Percentiles rank a stretch among this genome's conserved stretches.
phyloP scores from a whole-genome alignment of 2,797 vertebrate genomes.

The Sorex maritimensis region DNA sequence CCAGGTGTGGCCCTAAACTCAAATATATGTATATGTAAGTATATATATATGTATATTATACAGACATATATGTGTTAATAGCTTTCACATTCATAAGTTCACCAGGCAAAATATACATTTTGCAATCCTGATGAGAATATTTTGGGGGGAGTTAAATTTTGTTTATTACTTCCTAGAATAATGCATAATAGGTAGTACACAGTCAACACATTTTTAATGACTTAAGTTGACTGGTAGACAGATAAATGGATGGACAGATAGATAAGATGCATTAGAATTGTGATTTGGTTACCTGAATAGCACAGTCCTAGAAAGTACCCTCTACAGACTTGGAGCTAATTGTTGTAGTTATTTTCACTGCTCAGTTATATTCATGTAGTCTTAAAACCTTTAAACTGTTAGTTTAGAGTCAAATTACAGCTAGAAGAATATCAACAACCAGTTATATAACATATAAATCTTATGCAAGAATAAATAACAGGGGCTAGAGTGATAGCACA shows the following conservation, averaged over 20 bases:
- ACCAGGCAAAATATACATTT: neutral
- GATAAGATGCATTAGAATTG: slow-evolving; percentile 32
- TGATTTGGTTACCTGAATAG: neutral
- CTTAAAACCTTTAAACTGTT: slow-evolving; percentile 40
- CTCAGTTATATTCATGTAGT: neutral
- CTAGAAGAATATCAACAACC: neutral
- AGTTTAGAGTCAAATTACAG: slow-evolving; percentile 8
- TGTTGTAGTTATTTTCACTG: neutral
- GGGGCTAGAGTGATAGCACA: no score
- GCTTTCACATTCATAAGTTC: no score
- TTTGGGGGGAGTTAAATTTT: slow-evolving; percentile 14
- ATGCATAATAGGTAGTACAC: neutral
- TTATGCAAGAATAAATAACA: neutral
- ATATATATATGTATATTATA: no score
- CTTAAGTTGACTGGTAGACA: neutral
- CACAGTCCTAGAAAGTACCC: neutral
- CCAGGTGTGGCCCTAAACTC: no score
- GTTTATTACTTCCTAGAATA: neutral
- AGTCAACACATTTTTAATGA: slow-evolving; percentile 4
- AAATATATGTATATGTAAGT: no score
- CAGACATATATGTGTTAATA: no score
- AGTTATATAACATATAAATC: neutral
- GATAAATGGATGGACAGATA: neutral
- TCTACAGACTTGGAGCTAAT: neutral
- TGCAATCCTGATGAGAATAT: neutral